Evolutionary conservation across 1,140 invertebrate species (phyloP).

Genomic region (Coptotermes formosanus): DNA sequence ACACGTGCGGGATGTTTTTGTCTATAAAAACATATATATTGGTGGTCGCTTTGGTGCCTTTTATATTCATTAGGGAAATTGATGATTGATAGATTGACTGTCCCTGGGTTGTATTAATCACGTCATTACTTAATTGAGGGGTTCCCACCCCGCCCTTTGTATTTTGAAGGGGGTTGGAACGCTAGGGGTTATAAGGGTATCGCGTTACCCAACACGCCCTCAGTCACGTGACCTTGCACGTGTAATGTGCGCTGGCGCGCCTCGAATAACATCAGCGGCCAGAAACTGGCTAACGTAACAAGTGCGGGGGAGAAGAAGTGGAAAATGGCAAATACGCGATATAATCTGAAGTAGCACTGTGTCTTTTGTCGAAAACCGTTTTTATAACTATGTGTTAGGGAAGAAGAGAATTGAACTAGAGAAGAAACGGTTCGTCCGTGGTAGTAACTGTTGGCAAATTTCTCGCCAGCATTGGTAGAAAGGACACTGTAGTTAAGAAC

Average conservation of each 20-base stretch:
- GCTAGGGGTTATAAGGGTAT: slow-evolving; percentile 4
- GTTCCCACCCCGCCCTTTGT: background rate
- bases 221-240: slow-evolving; percentile 15
- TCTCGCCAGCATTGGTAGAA: no score
- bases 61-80: slow-evolving; percentile 19
- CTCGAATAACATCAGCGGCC: background rate
- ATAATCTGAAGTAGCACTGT: no score
- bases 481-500: no score
- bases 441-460: no score
- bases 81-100: slow-evolving; percentile 7
- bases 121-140: slow-evolving; percentile 18
- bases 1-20: background rate
- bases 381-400: no score
- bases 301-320: background rate
- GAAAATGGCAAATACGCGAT: background rate
- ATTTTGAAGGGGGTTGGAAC: slow-evolving; percentile 9
- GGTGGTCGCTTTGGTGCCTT: slow-evolving; percentile 3
- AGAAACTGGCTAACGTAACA: background rate
- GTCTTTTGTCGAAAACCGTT: no score
- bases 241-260: background rate
- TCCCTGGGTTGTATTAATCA: slow-evolving; percentile 3
- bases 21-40: slow-evolving; percentile 5
- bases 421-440: no score
- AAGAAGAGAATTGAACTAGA: no score
- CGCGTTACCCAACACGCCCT: slow-evolving; percentile 15